A percentile compares a stretch with the other conserved stretches of the same genome.
Evolutionary conservation across 2,113 vertebrate genomes (phyloP).

Genomic region (Misgurnus anguillicaudatus): DNA sequence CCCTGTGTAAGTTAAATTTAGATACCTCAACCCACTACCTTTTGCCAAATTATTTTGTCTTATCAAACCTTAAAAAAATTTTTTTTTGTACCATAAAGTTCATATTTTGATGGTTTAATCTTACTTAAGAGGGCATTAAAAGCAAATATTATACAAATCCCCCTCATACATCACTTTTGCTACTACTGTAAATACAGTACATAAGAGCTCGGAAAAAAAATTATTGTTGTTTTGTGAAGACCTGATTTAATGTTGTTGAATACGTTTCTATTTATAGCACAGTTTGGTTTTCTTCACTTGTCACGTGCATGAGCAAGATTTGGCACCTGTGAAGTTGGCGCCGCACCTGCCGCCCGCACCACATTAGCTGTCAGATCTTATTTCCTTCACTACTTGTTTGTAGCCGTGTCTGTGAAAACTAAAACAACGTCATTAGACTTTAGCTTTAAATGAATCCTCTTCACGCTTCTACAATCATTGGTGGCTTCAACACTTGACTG

Average conservation of each 20-base stretch:
- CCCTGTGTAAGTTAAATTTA: too few species aligned
- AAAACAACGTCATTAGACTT: constrained; percentile 22
- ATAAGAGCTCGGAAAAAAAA: background rate
- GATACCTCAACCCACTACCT: too few species aligned
- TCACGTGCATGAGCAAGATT: background rate
- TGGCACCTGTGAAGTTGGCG: constrained; percentile 2
- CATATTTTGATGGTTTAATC: too few species aligned
- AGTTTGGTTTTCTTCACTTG: background rate
- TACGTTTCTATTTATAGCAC: background rate
- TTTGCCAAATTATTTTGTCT: too few species aligned
- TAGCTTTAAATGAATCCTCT: constrained; percentile 15
- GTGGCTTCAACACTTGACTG: too few species aligned
- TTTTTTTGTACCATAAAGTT: too few species aligned
- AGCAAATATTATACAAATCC: too few species aligned
- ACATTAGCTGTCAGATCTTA: constrained; percentile 4
- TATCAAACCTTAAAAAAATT: too few species aligned
- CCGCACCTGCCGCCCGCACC: background rate
- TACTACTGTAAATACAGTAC: background rate
- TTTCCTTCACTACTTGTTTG: background rate
- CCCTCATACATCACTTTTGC: background rate
- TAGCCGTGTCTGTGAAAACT: background rate
- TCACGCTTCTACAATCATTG: background rate
- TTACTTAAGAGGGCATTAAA: too few species aligned
- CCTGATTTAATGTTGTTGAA: background rate
- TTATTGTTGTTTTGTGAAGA: background rate